A percentile compares a stretch with the other conserved stretches of the same genome.
Evolutionary conservation across 2,888 invertebrate genomes (phyloP).

Genomic region (Tetragnatha montana): DNA sequence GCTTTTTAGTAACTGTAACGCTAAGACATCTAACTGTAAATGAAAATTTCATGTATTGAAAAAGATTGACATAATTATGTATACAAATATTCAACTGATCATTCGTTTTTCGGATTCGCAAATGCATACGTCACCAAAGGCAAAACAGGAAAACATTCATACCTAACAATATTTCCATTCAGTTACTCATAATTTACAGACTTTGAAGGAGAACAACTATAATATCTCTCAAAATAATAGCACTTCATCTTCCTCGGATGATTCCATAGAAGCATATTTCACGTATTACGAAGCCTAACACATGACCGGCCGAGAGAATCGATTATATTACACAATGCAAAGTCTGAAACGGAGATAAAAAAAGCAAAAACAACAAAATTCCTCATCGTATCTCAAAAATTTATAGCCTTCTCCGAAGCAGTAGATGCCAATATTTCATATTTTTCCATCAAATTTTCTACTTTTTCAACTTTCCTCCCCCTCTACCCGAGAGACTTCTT

Average conservation of each 20-base stretch:
- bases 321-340: constrained; percentile 50
- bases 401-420: constrained; percentile 58
- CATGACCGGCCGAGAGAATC: constrained; percentile 4
- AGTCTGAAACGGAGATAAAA: constrained; percentile 14
- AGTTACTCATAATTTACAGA: background rate
- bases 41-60: too few relatives aligned
- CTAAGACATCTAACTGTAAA: too few relatives aligned
- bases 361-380: constrained; percentile 25
- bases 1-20: too few relatives aligned
- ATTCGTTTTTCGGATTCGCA: too few relatives aligned
- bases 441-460: constrained; percentile 61
- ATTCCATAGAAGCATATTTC: constrained; percentile 18
- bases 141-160: background rate
- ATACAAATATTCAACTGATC: too few relatives aligned
- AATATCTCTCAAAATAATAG: constrained; percentile 7
- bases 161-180: background rate
- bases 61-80: too few relatives aligned
- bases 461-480: constrained; percentile 43
- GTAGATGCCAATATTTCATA: constrained; percentile 64
- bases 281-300: constrained; percentile 3
- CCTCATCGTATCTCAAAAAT: constrained; percentile 50
- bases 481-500: constrained; percentile 42
- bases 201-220: background rate
- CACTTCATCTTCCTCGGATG: background rate
- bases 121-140: background rate